Conservation (phyloP, 2,113 vertebrate species). For the Scomber colias region DNA sequence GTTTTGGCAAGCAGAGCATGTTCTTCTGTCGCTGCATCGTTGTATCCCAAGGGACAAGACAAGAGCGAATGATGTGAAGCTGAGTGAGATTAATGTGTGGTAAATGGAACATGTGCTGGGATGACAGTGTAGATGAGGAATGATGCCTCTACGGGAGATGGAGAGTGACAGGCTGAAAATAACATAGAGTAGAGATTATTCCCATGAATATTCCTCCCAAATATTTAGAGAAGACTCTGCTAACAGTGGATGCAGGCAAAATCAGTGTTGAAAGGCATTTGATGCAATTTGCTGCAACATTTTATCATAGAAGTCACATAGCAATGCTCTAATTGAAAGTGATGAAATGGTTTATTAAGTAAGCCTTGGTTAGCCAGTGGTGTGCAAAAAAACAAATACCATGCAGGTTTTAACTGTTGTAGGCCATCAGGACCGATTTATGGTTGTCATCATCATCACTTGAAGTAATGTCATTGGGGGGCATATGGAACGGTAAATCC, state of each 20-base stretch:
- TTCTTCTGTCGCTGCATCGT: constrained; percentile 43
- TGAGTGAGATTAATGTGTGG: constrained; percentile 73
- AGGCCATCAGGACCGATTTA: constrained; percentile 65
- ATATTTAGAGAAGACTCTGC: constrained; percentile 33
- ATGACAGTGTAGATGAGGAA: constrained; percentile 69
- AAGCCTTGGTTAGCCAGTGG: constrained; percentile 20
- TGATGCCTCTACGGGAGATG: constrained; percentile 61
- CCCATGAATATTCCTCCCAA: constrained; percentile 50
- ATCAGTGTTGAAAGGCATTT: constrained; percentile 19
- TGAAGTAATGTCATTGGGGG: constrained; percentile 68
- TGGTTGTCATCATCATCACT: constrained; percentile 71
- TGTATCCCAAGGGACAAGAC: constrained; percentile 53
- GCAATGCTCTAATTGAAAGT: constrained; percentile 50
- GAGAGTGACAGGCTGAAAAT: constrained; percentile 67
- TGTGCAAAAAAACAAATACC: constrained; percentile 48
- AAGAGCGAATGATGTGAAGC: constrained; percentile 51
- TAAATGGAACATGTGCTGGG: constrained; percentile 73
- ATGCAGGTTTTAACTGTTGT: constrained; percentile 50
- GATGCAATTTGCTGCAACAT: constrained; percentile 57
- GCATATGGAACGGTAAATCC: constrained; percentile 74
- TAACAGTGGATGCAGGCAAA: constrained; percentile 25
- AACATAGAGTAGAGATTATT: constrained; percentile 46
- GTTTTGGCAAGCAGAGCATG: constrained; percentile 52
- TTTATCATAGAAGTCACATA: constrained; percentile 46
- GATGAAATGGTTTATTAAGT: constrained; percentile 53